A percentile compares a stretch with the other conserved stretches of the same genome.
Evolutionary conservation across 2,113 vertebrate genomes (phyloP).

Genomic region (Tapirus terrestris): DNA sequence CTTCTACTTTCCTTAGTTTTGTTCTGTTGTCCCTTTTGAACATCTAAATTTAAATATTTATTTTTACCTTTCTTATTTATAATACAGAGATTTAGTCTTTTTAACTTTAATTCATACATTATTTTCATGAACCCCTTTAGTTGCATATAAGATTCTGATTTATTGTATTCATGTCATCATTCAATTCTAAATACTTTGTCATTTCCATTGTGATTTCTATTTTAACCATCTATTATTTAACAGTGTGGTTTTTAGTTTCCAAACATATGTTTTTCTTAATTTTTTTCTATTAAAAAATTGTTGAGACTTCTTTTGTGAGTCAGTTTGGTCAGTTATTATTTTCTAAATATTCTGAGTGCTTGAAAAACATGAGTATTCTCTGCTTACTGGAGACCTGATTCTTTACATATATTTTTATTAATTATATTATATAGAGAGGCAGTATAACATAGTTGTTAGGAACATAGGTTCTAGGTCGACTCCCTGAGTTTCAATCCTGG

Average conservation of each 20-base stretch:
- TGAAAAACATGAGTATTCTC: not conserved
- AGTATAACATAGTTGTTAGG: not conserved
- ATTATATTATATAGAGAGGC: not conserved
- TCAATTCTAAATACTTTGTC: not conserved
- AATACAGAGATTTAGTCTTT: not conserved
- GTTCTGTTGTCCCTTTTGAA: not conserved
- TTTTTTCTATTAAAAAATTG: not conserved
- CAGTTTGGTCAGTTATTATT: not conserved
- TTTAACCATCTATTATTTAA: not conserved
- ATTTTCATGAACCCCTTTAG: not conserved
- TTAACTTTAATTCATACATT: not conserved
- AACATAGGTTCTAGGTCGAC: not conserved
- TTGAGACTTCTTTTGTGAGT: not conserved
- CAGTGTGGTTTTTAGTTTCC: not conserved
- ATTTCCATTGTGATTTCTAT: not conserved
- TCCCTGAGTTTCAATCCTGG: not conserved
- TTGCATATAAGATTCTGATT: not conserved
- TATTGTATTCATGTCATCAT: not conserved
- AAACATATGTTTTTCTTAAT: not conserved
- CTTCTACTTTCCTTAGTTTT: not conserved
- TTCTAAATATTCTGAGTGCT: slow-evolving; percentile 19
- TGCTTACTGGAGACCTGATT: not conserved
- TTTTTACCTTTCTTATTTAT: not conserved
- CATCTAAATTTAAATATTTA: not conserved
- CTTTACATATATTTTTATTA: not conserved